Percentiles rank a stretch among this genome's conserved stretches.
Conservation (phyloP, 2,888 invertebrate genomes). For the Geotrupes spiniger region DNA sequence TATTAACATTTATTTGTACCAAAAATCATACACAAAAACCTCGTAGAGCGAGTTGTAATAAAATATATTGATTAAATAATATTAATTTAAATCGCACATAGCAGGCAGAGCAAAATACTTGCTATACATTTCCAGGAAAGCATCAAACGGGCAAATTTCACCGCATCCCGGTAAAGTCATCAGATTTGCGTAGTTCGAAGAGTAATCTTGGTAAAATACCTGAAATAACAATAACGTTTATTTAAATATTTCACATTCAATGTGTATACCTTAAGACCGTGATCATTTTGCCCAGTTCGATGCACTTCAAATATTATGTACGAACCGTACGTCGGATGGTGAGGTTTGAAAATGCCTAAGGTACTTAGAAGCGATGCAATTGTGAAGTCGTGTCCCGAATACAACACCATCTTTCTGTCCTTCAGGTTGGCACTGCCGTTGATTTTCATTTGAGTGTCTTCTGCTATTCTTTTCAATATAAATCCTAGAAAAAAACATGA, state of each 20-base stretch:
- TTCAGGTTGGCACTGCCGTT: conserved; percentile 5
- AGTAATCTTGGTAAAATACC: conserved; percentile 17
- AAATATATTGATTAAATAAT: too few relatives aligned
- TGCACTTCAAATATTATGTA: conserved; percentile 38
- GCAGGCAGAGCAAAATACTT: conserved; percentile 14
- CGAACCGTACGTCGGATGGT: conserved; percentile 38
- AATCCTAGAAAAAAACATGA: conserved; percentile 12
- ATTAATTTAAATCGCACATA: conserved; percentile 4
- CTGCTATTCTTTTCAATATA: conserved; percentile 12
- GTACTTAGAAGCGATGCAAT: conserved; percentile 51
- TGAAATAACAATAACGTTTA: background rate
- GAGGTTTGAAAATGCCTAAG: conserved; percentile 49
- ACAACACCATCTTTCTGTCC: conserved; percentile 35
- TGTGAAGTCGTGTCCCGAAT: conserved; percentile 56
- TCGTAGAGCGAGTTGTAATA: too few relatives aligned
- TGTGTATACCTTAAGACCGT: conserved; percentile 15
- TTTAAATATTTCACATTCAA: background rate
- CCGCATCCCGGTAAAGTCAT: conserved; percentile 12
- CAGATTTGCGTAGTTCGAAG: conserved; percentile 9
- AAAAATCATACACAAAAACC: too few relatives aligned
- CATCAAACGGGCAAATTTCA: conserved; percentile 15
- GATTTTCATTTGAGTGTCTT: conserved; percentile 11
- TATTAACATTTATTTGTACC: too few relatives aligned
- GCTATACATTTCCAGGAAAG: conserved; percentile 10
- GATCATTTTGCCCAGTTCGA: background rate